Evolutionary conservation across 2,113 vertebrate genomes (phyloP).

Genomic region (Neoarius graeffei): DNA sequence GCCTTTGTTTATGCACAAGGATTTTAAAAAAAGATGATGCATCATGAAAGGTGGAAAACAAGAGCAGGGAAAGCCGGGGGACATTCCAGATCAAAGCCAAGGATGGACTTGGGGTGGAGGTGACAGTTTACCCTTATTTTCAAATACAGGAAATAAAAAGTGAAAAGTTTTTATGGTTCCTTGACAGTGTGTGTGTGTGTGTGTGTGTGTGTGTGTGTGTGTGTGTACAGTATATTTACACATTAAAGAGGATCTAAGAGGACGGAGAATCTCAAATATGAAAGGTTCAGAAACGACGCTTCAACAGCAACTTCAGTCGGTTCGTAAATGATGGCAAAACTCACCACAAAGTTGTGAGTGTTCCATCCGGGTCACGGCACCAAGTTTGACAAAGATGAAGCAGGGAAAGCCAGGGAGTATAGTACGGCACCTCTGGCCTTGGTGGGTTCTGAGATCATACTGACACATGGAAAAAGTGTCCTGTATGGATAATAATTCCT

Average conservation of each 20-base stretch:
- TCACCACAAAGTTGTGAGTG: background rate
- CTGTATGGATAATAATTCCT: no score
- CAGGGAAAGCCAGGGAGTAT: background rate
- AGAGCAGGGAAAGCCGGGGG: conserved; percentile 10
- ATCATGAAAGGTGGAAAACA: conserved; percentile 38
- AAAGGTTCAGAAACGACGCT: background rate
- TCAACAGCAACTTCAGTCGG: conserved; percentile 5
- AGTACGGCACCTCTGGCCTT: background rate
- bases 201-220: no score
- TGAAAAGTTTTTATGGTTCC: background rate
- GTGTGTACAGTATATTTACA: conserved; percentile 13
- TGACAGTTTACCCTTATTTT: conserved; percentile 32
- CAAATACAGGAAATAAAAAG: conserved; percentile 8
- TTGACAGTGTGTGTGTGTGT: background rate
- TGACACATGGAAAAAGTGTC: no score
- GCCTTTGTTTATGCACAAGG: conserved; percentile 27
- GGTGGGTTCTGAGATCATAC: background rate
- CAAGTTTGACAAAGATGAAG: background rate
- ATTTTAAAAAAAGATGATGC: conserved; percentile 12
- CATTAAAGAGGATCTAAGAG: background rate
- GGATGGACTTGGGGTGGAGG: conserved; percentile 5
- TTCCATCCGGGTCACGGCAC: background rate
- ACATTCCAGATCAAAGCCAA: conserved; percentile 49
- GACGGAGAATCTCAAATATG: background rate
- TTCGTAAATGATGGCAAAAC: background rate